phyloP scores from a whole-genome alignment of 2,113 vertebrate species.

The Phocoena sinus region DNA sequence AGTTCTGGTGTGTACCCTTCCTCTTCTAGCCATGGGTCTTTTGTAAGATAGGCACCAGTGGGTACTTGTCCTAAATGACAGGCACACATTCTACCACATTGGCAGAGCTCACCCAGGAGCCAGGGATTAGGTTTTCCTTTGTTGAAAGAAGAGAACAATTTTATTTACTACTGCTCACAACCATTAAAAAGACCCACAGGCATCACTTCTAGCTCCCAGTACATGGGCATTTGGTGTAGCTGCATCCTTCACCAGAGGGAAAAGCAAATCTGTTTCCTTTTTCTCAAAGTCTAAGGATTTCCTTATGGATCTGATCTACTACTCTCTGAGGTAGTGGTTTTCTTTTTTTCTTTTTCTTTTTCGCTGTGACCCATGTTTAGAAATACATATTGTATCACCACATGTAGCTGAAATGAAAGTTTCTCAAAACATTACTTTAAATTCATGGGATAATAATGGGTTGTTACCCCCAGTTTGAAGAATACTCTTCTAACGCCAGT shows the following conservation, averaged over 20 bases:
- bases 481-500: not conserved
- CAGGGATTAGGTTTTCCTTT: not conserved
- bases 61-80: not conserved
- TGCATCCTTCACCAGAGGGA: not conserved
- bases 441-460: not conserved
- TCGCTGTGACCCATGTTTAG: not conserved
- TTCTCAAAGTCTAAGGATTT: not conserved
- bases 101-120: not conserved
- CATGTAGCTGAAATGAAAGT: not conserved
- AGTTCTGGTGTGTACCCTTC: fast-evolving
- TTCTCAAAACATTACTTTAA: not conserved
- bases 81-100: not conserved
- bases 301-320: not conserved
- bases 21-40: not conserved
- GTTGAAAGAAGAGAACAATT: conserved; percentile 15
- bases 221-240: not conserved
- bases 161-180: not conserved
- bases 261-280: not conserved
- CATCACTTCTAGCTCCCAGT: not conserved
- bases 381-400: not conserved
- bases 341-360: not conserved
- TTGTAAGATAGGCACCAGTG: not conserved
- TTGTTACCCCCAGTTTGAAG: not conserved
- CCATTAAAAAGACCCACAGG: not conserved
- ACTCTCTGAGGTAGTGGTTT: not conserved